Evolutionary conservation across 2,797 vertebrate species (phyloP), one percentile per base, ranked within the genome.

Genomic region (Petrocephalus schoutedeni): DNA sequence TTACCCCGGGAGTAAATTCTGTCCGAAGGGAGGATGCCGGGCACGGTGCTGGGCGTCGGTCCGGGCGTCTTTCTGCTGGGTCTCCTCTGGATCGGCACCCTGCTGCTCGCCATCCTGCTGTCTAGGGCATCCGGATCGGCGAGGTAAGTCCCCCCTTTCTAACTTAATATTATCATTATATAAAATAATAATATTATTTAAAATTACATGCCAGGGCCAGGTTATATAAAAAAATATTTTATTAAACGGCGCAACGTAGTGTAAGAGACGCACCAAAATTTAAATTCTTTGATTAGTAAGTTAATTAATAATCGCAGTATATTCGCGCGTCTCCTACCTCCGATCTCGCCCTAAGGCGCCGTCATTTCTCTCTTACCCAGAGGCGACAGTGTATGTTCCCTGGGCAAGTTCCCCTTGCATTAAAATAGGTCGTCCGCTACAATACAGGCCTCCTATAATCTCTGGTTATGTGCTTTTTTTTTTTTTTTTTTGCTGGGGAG

Each of bases 31-130:
- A 51, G 36, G 32, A 98, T 98, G 97, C 91, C 94, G 0, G 93
- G 83, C 32, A 92, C 90, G 0, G 94, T 95, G 58, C 89, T 97
- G 3, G 96, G 96, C 0, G 94, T 97, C 2, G 98, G 98, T 0
- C 92, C 94, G 0, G 97, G 97, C 0, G 96, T 98, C 9, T 94
- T 97, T 89, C 86, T 95, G 87, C 89, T 98, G 1, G 93, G 92
- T 0, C 74, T 96, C 5, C 91, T 97, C 6, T 99, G 98, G 97
- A 96, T 96, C 0, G 86, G 92, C 16, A 94, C 95, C 53, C 90
- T 98, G 14, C 91, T 96, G 89, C 91, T 96, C 0, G 94, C 94
- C 0, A 53, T 91, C 7, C 89, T 94, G 51, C 83, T 96, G 4
- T 93, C 91, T n/a, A 93, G 95, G 92, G 92, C 95, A 0, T 91